phyloP scores from a whole-genome alignment of 2,797 vertebrate genomes.

The Lacerta agilis region DNA sequence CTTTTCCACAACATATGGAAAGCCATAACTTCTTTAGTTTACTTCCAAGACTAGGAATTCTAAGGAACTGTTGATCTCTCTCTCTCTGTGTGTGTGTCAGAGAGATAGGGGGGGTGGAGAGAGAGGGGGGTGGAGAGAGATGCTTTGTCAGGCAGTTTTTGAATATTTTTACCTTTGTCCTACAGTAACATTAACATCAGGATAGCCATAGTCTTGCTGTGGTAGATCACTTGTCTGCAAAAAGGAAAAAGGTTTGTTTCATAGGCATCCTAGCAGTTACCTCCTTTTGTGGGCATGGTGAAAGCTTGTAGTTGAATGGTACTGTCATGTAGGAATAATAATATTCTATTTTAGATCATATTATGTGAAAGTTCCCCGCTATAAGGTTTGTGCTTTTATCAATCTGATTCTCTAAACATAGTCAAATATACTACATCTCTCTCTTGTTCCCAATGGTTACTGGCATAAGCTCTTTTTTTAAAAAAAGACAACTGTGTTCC shows the following conservation, averaged over 20 bases:
- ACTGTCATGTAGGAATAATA: neutral
- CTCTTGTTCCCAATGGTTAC: neutral
- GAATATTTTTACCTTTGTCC: constrained; percentile 47
- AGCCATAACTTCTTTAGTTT: neutral
- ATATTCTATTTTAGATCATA: neutral
- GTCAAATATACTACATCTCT: neutral
- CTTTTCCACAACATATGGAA: neutral
- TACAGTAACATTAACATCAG: neutral
- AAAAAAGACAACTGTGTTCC: neutral
- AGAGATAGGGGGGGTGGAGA: no score
- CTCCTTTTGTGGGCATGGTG: neutral
- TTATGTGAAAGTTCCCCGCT: neutral
- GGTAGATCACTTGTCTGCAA: constrained; percentile 27
- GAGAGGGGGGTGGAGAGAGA: no score
- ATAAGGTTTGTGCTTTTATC: neutral
- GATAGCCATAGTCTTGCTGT: neutral
- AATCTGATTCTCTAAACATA: neutral
- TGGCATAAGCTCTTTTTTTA: neutral
- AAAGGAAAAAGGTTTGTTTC: neutral
- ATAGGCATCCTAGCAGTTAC: neutral
- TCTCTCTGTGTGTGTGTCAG: neutral
- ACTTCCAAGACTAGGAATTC: neutral
- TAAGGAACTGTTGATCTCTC: no score
- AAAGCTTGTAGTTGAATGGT: neutral
- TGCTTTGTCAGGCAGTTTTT: neutral